Percentiles rank a stretch among this genome's conserved stretches.
Evolutionary conservation across 2,888 invertebrate species (phyloP).

Genomic region (Omphaloscelis lunosa): DNA sequence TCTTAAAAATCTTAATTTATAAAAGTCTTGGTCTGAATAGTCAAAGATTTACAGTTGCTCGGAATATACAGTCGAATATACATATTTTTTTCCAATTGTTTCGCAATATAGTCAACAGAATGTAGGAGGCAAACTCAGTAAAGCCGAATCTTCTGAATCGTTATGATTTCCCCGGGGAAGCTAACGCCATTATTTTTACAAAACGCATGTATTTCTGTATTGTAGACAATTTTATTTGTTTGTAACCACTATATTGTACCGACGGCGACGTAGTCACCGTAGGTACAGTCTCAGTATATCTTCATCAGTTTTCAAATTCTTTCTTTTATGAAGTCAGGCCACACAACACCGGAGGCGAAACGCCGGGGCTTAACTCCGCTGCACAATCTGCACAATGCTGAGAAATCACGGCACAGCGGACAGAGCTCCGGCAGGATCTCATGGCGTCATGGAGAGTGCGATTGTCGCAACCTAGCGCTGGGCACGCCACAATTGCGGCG

Average conservation of each 20-base stretch:
- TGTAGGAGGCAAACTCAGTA: slow-evolving; percentile 50
- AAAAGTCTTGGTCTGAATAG: not conserved
- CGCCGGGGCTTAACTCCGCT: too few relatives aligned
- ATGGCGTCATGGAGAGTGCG: too few relatives aligned
- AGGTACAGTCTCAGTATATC: not conserved
- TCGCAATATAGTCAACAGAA: slow-evolving; percentile 40
- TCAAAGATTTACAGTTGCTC: slow-evolving; percentile 11
- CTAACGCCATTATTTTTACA: slow-evolving; percentile 61
- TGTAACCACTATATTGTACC: slow-evolving; percentile 5
- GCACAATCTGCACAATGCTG: too few relatives aligned
- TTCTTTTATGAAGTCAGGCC: not conserved
- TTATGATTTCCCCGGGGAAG: slow-evolving; percentile 74
- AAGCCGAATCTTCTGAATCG: slow-evolving; percentile 68
- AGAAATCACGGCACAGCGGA: too few relatives aligned
- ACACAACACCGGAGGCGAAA: too few relatives aligned
- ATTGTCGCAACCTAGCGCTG: too few relatives aligned
- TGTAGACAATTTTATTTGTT: slow-evolving; percentile 42
- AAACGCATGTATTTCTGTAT: slow-evolving; percentile 54
- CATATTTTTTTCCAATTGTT: slow-evolving; percentile 34
- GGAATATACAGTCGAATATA: slow-evolving; percentile 4
- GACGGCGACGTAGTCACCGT: not conserved
- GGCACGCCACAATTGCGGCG: too few relatives aligned
- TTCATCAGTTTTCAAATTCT: not conserved
- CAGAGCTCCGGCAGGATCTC: too few relatives aligned
- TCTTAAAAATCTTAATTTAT: too few relatives aligned